A percentile compares a stretch with the other conserved stretches of the same genome.
These are phyloP conservation scores for Mesaphorura yosii DNA, from an alignment of 1,140 invertebrate species.

Conservation along the genomic window DNA sequence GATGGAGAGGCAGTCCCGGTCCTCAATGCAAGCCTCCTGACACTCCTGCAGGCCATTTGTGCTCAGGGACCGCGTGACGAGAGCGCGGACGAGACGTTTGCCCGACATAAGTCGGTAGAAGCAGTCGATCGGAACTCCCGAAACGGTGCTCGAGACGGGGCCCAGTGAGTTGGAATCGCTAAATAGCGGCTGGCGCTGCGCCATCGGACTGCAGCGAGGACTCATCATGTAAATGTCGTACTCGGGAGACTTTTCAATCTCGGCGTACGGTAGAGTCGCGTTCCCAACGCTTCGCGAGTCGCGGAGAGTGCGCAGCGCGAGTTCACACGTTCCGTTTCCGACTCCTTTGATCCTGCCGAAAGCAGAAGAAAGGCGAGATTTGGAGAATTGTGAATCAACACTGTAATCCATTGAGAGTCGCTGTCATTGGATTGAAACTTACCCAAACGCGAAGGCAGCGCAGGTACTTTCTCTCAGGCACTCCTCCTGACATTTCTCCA, in stretches of 20 bases:
- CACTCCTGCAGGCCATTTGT: conserved; percentile 23
- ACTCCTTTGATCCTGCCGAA: conserved; percentile 9
- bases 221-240: conserved; percentile 29
- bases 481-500: conserved; percentile 21
- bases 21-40: conserved; percentile 28
- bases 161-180: neutral
- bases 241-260: conserved; percentile 15
- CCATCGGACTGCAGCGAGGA: conserved; percentile 10
- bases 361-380: no score
- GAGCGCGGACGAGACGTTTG: conserved; percentile 23
- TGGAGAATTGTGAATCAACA: neutral
- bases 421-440: neutral
- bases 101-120: conserved; percentile 30
- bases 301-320: conserved; percentile 15
- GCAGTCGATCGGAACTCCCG: conserved; percentile 28
- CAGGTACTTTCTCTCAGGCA: conserved; percentile 20
- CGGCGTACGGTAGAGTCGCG: conserved; percentile 10
- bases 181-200: conserved; percentile 1
- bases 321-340: conserved; percentile 26
- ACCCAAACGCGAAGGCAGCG: conserved; percentile 30
- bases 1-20: conserved; percentile 20
- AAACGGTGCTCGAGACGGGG: no score
- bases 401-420: neutral
- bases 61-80: conserved; percentile 20
- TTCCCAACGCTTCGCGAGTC: conserved; percentile 17